Base-by-base conservation (phyloP, 2,888 invertebrate species). In the Tachina fera region DNA sequence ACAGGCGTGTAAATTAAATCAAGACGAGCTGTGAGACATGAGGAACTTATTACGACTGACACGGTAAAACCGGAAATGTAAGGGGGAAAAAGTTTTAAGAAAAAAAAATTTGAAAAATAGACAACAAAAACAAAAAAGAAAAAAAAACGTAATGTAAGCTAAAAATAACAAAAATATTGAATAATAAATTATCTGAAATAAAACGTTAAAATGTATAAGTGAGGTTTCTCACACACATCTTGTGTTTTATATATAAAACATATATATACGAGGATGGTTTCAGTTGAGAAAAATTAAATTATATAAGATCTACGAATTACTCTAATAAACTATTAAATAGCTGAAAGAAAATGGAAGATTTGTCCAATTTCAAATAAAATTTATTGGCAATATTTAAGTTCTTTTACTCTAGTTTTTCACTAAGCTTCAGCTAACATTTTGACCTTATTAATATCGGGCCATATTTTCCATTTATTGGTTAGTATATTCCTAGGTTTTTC, bases 1-100 rank as follows among this genome's bases (percentile, higher is more conserved):
- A 88, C 87, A 86, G 87, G 85, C 87, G 87, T 87, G 87, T 87
- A 88, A 87, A 87, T 86, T 88, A 87, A 88, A 88, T 87, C 84
- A 87, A 87, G 77, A 75, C 76, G 81, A 82, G 68, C 75, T 79
- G 71, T 58, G 70, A 77, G 77, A 82, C 76, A 76, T 60, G 60
- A 58, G 47, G 19, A 72, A 72, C 60, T 72, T 72, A 60, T 72
- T 72, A 49, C 60, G 49, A 41, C 47, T 72, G 63, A 51, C 19
- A 65, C 41, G 49, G 39, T 41, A 14, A n/a, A 67, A 58, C 49
- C 56, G 63, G 51, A 74, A 31, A 61, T 49, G 22, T 22, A 14
- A 31, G n/a, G 9, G 43, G 31, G 39, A 4, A 51, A 60, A 74
- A 58, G 60, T 68, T 67, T 1, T n/a, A n/a, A n/a, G n/a, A 72